A percentile compares a stretch with the other conserved stretches of the same genome.
phyloP scores from a whole-genome alignment of 2,797 vertebrate genomes.

The Chelonia mydas region DNA sequence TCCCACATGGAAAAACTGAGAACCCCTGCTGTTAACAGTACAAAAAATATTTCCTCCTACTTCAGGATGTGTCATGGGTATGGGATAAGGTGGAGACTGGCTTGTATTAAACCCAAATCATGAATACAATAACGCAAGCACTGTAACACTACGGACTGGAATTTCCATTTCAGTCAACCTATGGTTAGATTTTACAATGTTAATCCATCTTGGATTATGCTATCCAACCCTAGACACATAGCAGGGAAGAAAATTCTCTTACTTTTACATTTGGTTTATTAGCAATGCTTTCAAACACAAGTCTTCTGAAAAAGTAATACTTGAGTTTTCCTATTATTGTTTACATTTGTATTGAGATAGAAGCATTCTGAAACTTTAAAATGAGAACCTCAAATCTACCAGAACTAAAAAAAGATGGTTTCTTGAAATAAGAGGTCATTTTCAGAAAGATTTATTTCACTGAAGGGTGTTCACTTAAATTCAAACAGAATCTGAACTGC shows the following conservation, averaged over 20 bases:
- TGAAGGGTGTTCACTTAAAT: not conserved
- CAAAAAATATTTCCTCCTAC: not conserved
- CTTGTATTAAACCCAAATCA: not conserved
- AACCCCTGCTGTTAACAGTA: not conserved
- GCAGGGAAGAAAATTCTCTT: not conserved
- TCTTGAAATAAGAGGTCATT: not conserved
- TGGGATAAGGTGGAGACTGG: not conserved
- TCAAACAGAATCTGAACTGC: conserved; percentile 1
- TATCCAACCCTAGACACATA: not conserved
- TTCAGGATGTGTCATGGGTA: not conserved
- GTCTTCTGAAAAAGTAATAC: not conserved
- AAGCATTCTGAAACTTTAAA: not conserved
- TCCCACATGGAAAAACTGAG: not conserved
- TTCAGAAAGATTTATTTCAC: not conserved
- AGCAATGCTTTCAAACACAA: not conserved
- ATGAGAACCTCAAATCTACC: not conserved
- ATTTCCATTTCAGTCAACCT: not conserved
- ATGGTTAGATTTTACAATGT: not conserved
- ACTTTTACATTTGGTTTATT: not conserved
- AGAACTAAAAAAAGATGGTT: not conserved
- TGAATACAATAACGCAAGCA: not conserved
- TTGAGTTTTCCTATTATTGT: not conserved
- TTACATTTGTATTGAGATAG: not conserved
- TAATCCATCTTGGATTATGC: not conserved
- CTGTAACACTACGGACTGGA: not conserved